These are phyloP conservation scores for Trissolcus japonicus DNA, from an alignment of 2,888 invertebrate species.

Conservation along the genomic window DNA sequence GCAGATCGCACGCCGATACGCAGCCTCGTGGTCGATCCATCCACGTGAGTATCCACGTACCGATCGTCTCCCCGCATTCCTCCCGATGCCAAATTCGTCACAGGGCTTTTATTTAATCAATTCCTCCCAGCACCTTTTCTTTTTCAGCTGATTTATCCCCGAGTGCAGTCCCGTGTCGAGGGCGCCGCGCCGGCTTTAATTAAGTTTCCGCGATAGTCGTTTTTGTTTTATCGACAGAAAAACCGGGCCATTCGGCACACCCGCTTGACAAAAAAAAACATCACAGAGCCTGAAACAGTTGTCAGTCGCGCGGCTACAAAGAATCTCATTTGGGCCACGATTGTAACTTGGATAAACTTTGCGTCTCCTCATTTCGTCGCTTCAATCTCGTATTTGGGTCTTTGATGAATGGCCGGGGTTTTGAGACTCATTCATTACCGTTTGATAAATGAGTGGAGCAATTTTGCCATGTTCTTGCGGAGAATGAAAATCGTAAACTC, in stretches of 20 bases:
- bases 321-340: constrained; percentile 2
- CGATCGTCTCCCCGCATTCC: background rate
- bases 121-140: background rate
- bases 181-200: constrained; percentile 9
- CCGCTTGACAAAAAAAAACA: constrained; percentile 1
- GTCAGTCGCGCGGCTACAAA: constrained; percentile 1
- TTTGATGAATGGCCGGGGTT: constrained; percentile 43
- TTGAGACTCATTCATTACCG: constrained; percentile 25
- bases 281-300: constrained; percentile 1
- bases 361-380: constrained; percentile 21
- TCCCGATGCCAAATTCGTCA: background rate
- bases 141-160: constrained; percentile 13
- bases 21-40: constrained; percentile 55
- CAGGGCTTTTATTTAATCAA: background rate
- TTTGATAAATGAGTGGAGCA: constrained; percentile 4
- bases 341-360: constrained; percentile 5
- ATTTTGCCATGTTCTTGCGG: background rate
- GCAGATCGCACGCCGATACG: constrained; percentile 25
- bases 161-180: background rate
- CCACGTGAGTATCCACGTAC: constrained; percentile 53
- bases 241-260: constrained; percentile 3
- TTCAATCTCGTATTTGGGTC: constrained; percentile 40
- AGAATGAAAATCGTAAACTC: too few relatives aligned
- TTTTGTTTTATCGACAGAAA: constrained; percentile 14
- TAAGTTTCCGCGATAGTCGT: constrained; percentile 16